phyloP scores from a whole-genome alignment of 2,888 invertebrate species.

The Crossocerus cetratus region DNA sequence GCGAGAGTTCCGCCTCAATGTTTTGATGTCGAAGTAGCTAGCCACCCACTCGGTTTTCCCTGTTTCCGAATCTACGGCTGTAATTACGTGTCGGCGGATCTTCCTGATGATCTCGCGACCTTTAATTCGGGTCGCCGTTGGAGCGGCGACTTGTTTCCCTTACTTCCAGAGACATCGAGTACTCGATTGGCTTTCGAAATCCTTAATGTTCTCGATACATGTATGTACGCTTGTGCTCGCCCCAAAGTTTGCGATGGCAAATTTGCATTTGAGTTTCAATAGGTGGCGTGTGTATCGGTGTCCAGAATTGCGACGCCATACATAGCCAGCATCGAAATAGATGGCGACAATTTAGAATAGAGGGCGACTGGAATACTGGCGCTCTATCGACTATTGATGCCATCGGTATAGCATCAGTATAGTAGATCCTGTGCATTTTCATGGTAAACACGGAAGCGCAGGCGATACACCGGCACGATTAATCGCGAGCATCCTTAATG shows the following conservation, averaged over 20 bases:
- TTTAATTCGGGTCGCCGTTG: background rate
- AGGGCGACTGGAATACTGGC: too few species aligned
- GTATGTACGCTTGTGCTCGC: too few species aligned
- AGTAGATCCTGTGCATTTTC: background rate
- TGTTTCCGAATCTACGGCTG: background rate
- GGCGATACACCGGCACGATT: conserved; percentile 37
- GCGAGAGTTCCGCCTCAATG: background rate
- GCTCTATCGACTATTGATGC: background rate
- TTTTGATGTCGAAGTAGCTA: background rate
- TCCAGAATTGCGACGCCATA: too few species aligned
- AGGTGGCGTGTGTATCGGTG: too few species aligned
- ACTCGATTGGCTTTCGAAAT: too few species aligned
- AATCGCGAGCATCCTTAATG: conserved; percentile 31
- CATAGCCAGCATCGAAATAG: too few species aligned
- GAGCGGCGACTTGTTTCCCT: background rate
- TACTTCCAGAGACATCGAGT: too few species aligned
- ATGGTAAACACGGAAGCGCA: background rate
- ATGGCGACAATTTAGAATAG: too few species aligned
- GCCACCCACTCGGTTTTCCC: background rate
- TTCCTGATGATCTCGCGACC: background rate
- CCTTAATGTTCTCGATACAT: too few species aligned
- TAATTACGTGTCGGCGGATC: background rate
- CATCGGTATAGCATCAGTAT: too few species aligned
- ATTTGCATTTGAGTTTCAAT: too few species aligned
- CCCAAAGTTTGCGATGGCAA: too few species aligned